Evolutionary conservation across 2,113 vertebrate species (phyloP), one percentile per base, ranked within the genome.

Genomic region (Dendropsophus ebraccatus): DNA sequence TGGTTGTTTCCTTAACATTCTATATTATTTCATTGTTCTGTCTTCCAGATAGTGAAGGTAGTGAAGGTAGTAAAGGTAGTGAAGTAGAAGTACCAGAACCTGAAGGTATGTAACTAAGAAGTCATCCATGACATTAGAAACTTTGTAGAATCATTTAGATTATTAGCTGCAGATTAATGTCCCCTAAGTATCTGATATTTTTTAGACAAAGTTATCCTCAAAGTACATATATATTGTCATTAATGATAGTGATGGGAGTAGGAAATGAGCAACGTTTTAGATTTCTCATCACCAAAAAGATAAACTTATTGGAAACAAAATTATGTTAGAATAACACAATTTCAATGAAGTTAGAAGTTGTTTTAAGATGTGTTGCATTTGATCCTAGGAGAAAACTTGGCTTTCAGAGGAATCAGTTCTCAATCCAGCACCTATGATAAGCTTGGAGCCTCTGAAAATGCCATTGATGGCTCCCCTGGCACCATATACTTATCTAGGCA

Each of bases 401-500:
- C 88, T 45, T 60, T 21, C 58, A 49, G 32, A 85, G 75, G 80
- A 60, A 74, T 47, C 9, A 85, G 35, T 0, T 85, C 80, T 1
- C 88, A 90, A 41, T 87, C 88, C 28, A 89, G 87, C 70, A 86
- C 45, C 9, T 81, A 67, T 14, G 81, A 88, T 80, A 21, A n/a
- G 1, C 28, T 62, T 5, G 77, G 76, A 30, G 76, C 74, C 0
- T 45, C 87, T 3, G 75, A 50, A 14, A 86, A 86, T 56, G 89
- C 89, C 30, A 56, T 89, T 5, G 85, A 88, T 28, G 89, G 88
- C 2, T 56, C 82, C 16, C 2, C 10, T 1, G 79, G 50, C n/a
- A 69, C 25, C 16, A 28, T 72, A 4, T 87, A 87, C 50, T 14
- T 87, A 65, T 25, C 17, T 23, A 58, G 80, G 6, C 67, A 80